Evolutionary conservation across 2,797 vertebrate species (phyloP).

Genomic region (Ceryle rudis): DNA sequence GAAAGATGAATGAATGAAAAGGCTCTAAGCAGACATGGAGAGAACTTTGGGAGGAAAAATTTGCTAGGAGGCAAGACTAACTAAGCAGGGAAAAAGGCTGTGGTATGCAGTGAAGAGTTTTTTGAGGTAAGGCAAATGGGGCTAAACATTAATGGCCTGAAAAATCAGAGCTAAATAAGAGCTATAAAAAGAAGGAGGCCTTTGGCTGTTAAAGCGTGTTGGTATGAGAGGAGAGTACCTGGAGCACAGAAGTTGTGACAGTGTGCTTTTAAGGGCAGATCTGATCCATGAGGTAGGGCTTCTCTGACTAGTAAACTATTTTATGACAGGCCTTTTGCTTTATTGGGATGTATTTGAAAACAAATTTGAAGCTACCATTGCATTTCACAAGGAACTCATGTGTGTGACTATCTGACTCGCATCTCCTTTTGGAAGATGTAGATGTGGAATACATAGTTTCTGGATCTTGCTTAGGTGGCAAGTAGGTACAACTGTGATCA

Average conservation of each 20-base stretch:
- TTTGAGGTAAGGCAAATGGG: background rate
- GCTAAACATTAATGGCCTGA: background rate
- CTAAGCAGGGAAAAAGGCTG: fast-evolving
- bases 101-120: background rate
- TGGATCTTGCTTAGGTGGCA: background rate
- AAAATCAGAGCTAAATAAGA: background rate
- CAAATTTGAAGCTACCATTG: background rate
- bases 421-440: background rate
- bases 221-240: background rate
- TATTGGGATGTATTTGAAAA: background rate
- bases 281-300: background rate
- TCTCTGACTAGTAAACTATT: background rate
- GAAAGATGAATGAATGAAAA: background rate
- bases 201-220: background rate
- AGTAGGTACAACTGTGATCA: background rate
- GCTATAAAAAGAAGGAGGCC: background rate
- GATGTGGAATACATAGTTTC: background rate
- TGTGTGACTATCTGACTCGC: background rate
- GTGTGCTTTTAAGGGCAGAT: background rate
- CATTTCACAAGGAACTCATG: background rate
- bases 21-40: background rate
- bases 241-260: background rate
- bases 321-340: background rate
- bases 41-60: background rate
- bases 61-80: background rate